Evolutionary conservation across 1,140 invertebrate species (phyloP).

Genomic region (Neodiprion fabricii): DNA sequence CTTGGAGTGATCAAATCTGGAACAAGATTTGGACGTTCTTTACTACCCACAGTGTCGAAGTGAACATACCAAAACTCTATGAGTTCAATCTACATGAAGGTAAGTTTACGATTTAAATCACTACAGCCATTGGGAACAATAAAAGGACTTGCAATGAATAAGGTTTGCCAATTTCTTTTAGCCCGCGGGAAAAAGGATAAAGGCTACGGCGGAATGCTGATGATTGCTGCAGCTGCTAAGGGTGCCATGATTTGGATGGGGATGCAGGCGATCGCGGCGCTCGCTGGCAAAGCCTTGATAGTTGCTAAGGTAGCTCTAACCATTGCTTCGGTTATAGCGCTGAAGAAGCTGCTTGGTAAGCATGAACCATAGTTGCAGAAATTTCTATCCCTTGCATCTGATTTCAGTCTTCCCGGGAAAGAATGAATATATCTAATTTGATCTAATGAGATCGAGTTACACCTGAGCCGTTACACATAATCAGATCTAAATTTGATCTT

Average conservation of each 20-base stretch:
- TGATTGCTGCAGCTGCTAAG: conserved; percentile 71
- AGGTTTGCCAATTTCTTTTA: conserved; percentile 24
- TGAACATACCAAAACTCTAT: conserved; percentile 61
- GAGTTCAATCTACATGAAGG: conserved; percentile 34
- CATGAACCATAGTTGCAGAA: conserved; percentile 2
- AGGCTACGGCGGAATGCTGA: conserved; percentile 66
- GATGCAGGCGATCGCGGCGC: conserved; percentile 75
- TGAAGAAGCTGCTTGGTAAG: conserved; percentile 74
- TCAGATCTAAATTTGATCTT: too few species aligned
- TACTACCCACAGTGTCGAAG: conserved; percentile 66
- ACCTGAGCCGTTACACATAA: too few species aligned
- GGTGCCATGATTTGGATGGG: conserved; percentile 74
- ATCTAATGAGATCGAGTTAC: too few species aligned
- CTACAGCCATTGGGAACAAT: conserved; percentile 47
- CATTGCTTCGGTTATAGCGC: conserved; percentile 75
- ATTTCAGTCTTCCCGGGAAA: background rate
- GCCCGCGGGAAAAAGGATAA: conserved; percentile 54
- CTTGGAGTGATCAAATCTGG: background rate
- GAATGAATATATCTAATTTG: conserved; percentile 4
- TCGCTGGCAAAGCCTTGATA: conserved; percentile 76
- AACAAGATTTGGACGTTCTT: conserved; percentile 66
- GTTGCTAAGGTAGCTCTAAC: conserved; percentile 78
- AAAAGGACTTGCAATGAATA: conserved; percentile 24
- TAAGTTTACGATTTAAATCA: background rate
- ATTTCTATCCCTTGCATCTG: too few species aligned